Conservation (phyloP, 2,113 vertebrate genomes). For the Columbina picui region DNA sequence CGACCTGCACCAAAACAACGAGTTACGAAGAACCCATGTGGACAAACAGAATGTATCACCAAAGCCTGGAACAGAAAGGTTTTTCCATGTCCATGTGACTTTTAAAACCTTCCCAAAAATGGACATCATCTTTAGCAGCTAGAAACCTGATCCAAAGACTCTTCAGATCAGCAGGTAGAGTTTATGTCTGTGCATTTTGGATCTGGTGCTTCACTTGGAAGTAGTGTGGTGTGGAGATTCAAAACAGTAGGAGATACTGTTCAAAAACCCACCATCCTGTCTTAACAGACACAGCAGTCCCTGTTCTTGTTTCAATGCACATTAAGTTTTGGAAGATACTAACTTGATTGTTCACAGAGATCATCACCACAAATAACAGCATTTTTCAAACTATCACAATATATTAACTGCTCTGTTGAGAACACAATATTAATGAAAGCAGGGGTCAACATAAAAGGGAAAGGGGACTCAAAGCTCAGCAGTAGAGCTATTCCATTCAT, state of each 20-base stretch:
- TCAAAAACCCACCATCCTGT: background rate
- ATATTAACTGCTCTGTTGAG: background rate
- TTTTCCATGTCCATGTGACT: background rate
- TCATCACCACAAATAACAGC: background rate
- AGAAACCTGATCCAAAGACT: background rate
- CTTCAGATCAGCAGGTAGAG: background rate
- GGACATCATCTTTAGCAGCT: background rate
- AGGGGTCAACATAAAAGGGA: background rate
- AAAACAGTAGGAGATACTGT: background rate
- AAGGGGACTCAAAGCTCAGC: background rate
- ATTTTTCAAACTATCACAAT: background rate
- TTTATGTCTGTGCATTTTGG: background rate
- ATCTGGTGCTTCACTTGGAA: background rate
- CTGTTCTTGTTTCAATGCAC: background rate
- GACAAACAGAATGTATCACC: background rate
- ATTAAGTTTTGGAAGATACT: background rate
- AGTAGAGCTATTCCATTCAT: background rate
- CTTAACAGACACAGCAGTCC: background rate
- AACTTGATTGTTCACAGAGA: background rate
- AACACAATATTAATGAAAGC: background rate
- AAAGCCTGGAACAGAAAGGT: background rate
- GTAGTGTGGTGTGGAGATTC: background rate
- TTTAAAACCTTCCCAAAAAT: background rate
- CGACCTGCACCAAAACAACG: background rate
- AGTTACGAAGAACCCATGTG: background rate